Conservation (phyloP, 2,797 vertebrate species). For the Gobionotothen gibberifrons region DNA sequence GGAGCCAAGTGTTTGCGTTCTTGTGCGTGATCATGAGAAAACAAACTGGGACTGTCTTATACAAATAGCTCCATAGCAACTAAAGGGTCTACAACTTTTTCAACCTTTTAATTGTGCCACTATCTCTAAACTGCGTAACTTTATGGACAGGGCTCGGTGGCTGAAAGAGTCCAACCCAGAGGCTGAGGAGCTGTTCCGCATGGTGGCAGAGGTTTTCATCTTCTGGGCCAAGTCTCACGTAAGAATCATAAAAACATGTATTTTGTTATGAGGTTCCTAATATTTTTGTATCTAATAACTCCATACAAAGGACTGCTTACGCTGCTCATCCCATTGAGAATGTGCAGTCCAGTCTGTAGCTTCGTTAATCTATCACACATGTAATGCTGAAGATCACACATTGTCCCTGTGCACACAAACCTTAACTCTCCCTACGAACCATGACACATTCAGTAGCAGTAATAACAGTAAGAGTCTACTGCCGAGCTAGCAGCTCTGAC, state of each 20-base stretch:
- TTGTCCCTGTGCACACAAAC: too few species aligned
- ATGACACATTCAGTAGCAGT: not conserved
- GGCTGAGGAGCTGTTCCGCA: conserved; percentile 93
- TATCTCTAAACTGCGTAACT: conserved; percentile 3
- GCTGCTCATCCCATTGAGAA: not conserved
- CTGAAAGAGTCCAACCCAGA: conserved; percentile 93
- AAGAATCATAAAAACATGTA: conserved; percentile 44
- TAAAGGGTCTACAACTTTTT: not conserved
- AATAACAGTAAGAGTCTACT: not conserved
- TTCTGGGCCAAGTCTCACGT: conserved; percentile 98
- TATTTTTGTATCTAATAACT: not conserved
- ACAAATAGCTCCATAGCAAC: not conserved
- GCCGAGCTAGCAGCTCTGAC: not conserved
- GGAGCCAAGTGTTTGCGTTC: not conserved
- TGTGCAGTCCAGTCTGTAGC: not conserved
- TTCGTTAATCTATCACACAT: not conserved
- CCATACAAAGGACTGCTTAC: not conserved
- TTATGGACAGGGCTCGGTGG: conserved; percentile 89
- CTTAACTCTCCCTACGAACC: not conserved
- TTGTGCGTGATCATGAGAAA: not conserved
- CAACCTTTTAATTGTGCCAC: too few species aligned
- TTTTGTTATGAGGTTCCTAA: not conserved
- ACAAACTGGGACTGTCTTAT: not conserved
- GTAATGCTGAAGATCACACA: not conserved
- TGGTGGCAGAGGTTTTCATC: conserved; percentile 97